Base-by-base conservation (phyloP, 2,797 vertebrate species). In the Anabacerthia variegaticeps region DNA sequence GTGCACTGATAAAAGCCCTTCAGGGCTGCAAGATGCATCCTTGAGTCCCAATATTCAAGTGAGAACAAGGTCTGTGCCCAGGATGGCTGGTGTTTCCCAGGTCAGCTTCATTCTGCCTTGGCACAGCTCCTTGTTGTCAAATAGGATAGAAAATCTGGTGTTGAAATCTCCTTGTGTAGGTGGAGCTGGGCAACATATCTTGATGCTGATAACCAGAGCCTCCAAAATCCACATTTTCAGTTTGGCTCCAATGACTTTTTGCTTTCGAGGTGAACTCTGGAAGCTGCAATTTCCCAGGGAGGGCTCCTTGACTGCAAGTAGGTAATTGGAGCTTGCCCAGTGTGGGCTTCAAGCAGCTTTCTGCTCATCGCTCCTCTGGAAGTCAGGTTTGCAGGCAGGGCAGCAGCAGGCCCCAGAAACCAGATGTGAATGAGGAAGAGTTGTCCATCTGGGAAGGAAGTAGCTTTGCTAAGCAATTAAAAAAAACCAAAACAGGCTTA, bases 371-470 rank as follows among this genome's bases (percentile, higher is more conserved):
- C 36, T 46, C 20, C 55, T 63, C 67, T 79, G 51, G 30, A 79
- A 63, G 61, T 63, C 43, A 67, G 67, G 51, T 85, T 66, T 91
- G 81, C 55, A 49, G 39, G 39, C 67, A 59, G 59, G 32, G 61
- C 17, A n/a, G 43, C 39, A 41, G 41, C 41, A 77, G 32, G 21
- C 37, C 32, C 56, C 46, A 46, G 34, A 52, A 87, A 76, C 75
- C 44, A 61, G 54, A 65, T 10, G 12, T 71, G 49, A 88, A 55
- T 23, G 63, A 87, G 43, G 30, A 37, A 62, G 49, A 75, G 52
- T 56, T 71, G 34, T 79, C 52, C 44, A 15, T 73, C 48, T 93
- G 72, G 71, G 63, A 94, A 93, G 67, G 48, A 94, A 86, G 59
- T n/a, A 44, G 36, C 37, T 88, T 44, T 71, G 22, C 48, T 66